Evolutionary conservation across 2,888 invertebrate species (phyloP), one percentile per base, ranked within the genome.

Genomic region (Ariolimax columbianus): DNA sequence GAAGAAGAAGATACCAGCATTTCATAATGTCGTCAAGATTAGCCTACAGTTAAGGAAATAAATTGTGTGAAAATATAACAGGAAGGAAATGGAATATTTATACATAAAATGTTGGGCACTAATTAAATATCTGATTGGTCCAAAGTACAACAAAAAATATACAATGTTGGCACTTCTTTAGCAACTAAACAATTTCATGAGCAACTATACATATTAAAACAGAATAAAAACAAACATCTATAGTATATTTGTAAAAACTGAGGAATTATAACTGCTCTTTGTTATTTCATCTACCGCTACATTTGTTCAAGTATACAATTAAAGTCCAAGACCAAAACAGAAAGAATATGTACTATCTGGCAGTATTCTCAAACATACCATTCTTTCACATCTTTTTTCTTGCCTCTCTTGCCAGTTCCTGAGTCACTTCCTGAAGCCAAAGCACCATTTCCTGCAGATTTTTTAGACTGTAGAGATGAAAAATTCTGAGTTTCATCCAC

Each of bases 401-500:
- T 91, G 7, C 91, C 91, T 47, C 90, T 88, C 85, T 91, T 92
- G 2, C 89, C 90, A 63, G 88, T 89, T 40, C 86, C 83, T 66
- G 85, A 77, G 17, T 89, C 90, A 26, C 89, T 88, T 81, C 88
- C 89, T 75, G 89, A 86, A 40, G 89, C 88, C 84, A 89, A 63
- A 0, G 91, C 90, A 26, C 92, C 93, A 88, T 92, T 92, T 47
- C 91, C 90, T 75, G 91, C 90, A 17, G 86, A 75, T 82, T 92
- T 91, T 86, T 92, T 92, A 43, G 92, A 90, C 85, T 92, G 91
- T 85, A 91, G 87, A 85, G 91, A 91, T 36, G 91, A 90, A 90
- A 96, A 96, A 92, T 96, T 96, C 92, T 96, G 96, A 92, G 96
- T 96, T 90, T 98, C 97, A 92, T 98, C 98, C 87, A 98, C 97